Base-by-base conservation (phyloP, 1,140 invertebrate species). In the Epicauta chinensis region DNA sequence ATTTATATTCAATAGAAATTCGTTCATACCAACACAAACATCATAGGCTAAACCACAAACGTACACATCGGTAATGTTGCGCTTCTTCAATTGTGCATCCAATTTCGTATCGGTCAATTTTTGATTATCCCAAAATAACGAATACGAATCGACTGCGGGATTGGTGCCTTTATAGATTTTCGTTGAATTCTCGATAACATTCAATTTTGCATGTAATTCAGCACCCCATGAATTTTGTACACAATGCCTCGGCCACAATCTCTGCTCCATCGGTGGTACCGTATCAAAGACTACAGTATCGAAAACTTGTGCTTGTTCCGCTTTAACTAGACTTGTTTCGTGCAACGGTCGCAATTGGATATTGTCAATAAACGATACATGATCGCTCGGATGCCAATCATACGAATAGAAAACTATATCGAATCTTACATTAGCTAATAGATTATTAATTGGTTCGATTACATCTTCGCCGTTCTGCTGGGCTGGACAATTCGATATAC, bases 321-420 rank as follows among this genome's bases (percentile, higher is more conserved):
- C 70, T 69, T 43, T 51, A 38, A 68, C 65, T 34, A 61, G 62
- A 63, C 74, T 78, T 5, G 69, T 71, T 49, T 67, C 53, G 65
- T 83, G 75, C 2, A 84, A 52, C 58, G 77, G 73, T 14, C 79
- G 64, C 12, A 49, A 49, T n/a, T 13, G n/a, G 11, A 49, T 9
- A 68, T 87, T 89, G 23, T 88, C 86, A 51, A 83, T 76, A 68
- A 92, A 92, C 1, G 87, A 89, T 17, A 91, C 81, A 68, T 92
- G 89, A 68, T 89, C 77, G 15, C 71, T 68, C 0, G 89, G 87
- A 75, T 92, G 89, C 86, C 87, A 92, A 63, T 92, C 89, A 0
- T 79, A 69, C 0, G 86, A 80, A 67, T 91, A 92, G 52, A 86
- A 81, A 10, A 91, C 75, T 35, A 78, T 72, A 57, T 87, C 76